phyloP scores from a whole-genome alignment of 2,113 vertebrate species.

The Ophthalmolycus amberensis region DNA sequence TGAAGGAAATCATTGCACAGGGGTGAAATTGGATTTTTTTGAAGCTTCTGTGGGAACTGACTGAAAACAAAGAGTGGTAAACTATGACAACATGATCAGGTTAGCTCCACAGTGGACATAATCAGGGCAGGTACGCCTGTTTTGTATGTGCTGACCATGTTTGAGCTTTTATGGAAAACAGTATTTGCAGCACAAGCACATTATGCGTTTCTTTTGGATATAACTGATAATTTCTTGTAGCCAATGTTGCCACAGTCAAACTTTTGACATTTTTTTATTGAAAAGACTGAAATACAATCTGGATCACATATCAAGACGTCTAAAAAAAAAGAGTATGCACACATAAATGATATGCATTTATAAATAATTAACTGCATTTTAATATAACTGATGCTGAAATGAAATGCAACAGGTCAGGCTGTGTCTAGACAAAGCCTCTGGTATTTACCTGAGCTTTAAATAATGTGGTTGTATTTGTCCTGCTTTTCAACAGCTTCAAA shows the following conservation, averaged over 20 bases:
- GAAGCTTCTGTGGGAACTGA: background rate
- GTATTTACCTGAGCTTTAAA: background rate
- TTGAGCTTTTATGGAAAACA: background rate
- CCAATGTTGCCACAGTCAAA: background rate
- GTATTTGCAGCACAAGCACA: background rate
- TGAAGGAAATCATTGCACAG: background rate
- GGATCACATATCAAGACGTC: background rate
- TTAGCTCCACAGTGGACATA: constrained; percentile 73
- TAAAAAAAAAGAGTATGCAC: background rate
- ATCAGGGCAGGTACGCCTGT: constrained; percentile 74
- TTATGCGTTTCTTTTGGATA: background rate
- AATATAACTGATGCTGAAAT: background rate
- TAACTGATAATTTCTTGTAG: background rate
- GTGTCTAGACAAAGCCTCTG: background rate
- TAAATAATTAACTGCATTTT: background rate
- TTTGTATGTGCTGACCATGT: background rate
- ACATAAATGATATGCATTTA: background rate
- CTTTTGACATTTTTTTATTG: background rate
- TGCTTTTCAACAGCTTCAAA: background rate
- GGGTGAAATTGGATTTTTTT: background rate
- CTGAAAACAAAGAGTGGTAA: constrained; percentile 64
- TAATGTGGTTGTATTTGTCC: background rate
- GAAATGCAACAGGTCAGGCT: background rate
- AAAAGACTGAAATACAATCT: background rate
- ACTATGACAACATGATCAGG: constrained; percentile 52